Conservation (phyloP, 2,888 invertebrate genomes). For the Empis stercorea region DNA sequence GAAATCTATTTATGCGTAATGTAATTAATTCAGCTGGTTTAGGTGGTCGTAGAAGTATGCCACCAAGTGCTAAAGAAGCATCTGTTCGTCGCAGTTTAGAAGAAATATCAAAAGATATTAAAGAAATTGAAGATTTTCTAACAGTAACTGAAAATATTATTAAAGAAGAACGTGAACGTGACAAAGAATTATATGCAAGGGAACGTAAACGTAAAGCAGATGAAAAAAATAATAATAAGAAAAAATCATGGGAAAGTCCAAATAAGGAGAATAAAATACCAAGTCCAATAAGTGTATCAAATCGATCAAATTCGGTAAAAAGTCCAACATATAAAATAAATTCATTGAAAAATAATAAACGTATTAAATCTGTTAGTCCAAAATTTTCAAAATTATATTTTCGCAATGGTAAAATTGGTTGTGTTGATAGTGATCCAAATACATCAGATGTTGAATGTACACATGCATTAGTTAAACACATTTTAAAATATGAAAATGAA, state of each 20-base stretch:
- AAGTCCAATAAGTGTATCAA: slow-evolving; percentile 18
- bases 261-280: slow-evolving; percentile 33
- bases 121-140: slow-evolving; percentile 35
- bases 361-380: slow-evolving; percentile 25
- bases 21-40: slow-evolving; percentile 25
- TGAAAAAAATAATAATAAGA: slow-evolving; percentile 13
- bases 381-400: slow-evolving; percentile 33
- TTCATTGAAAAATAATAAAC: slow-evolving; percentile 25
- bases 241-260: slow-evolving; percentile 11
- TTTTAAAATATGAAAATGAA: slow-evolving; percentile 30
- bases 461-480: slow-evolving; percentile 35
- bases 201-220: slow-evolving; percentile 15
- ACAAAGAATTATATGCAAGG: slow-evolving; percentile 19
- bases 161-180: slow-evolving; percentile 27
- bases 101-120: slow-evolving; percentile 35
- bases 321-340: slow-evolving; percentile 31
- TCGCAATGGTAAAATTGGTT: slow-evolving; percentile 35
- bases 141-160: slow-evolving; percentile 32
- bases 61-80: slow-evolving; percentile 29
- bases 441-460: slow-evolving; percentile 33
- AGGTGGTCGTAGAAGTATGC: slow-evolving; percentile 23
- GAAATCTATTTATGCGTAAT: slow-evolving; percentile 32
- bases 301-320: slow-evolving; percentile 16
- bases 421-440: slow-evolving; percentile 32
- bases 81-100: slow-evolving; percentile 32